Evolutionary conservation across 2,888 invertebrate genomes (phyloP), one percentile per base, ranked within the genome.

Genomic region (Sphaeridia pumilis): DNA sequence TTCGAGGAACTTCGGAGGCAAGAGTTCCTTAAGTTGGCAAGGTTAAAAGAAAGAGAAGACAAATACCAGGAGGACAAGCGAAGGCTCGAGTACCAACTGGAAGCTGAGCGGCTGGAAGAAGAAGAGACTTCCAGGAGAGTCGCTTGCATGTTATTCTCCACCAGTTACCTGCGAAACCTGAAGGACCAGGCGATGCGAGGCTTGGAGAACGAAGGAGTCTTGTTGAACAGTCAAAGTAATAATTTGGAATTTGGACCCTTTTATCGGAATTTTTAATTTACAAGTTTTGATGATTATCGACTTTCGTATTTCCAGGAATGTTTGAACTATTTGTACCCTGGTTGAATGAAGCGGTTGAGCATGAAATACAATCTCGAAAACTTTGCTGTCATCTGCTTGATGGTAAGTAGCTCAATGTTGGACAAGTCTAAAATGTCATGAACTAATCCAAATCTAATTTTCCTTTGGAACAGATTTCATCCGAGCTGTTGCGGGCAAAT

Each of bases 41-140:
- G 56, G 42, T 45, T 52, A n/a, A 46, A 48, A 31, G 53, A 56
- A 3, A 50, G 63, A 20, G 59, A 59, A n/a, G 46, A 47, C 21
- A 53, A 27, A n/a, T 44, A 55, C 20, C 42, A 46, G 2, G 48
- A 36, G 27, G 60, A 63, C 41, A 52, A 56, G 21, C 36, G 58
- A 43, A 43, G 60, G 21, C 56, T 56, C 21, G 38, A 47, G 35
- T 35, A 44, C 2, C 27, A 44, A 28, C 26, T 55, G 20, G 46
- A 53, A n/a, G 41, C 36, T 21, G 34, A 55, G 17, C 49, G 46
- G 20, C 17, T 10, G 4, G 25, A 28, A 20, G 54, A 59, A 20
- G 44, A 48, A 24, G 55, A 46, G 1, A 42, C 54, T 3, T 56
- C 54, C 14, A 47, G 46, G 5, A 27, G 47, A 3, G 20, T 53